Evolutionary conservation across 2,113 vertebrate genomes (phyloP).

Genomic region (Scytalopus superciliaris): DNA sequence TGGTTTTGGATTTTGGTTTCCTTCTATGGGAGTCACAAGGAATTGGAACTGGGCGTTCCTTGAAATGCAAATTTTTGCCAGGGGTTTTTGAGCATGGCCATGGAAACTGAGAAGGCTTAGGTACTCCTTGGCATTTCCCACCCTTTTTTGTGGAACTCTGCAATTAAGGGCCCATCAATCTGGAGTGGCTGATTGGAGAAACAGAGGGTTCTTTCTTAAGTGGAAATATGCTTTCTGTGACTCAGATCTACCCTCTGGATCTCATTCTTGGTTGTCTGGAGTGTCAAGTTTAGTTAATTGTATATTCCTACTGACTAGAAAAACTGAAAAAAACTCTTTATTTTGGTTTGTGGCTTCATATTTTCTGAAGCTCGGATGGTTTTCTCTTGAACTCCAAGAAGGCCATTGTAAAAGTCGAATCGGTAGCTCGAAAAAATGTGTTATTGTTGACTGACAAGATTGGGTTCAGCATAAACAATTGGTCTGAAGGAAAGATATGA

Average conservation of each 20-base stretch:
- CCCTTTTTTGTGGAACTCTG: conserved; percentile 39
- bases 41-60: conserved; percentile 44
- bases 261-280: conserved; percentile 48
- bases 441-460: conserved; percentile 62
- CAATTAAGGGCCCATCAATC: conserved; percentile 66
- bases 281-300: conserved; percentile 54
- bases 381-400: conserved; percentile 47
- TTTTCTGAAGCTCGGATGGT: conserved; percentile 37
- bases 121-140: conserved; percentile 46
- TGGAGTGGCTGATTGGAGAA: conserved; percentile 40
- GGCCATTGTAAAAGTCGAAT: conserved; percentile 10
- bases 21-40: neutral
- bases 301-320: conserved; percentile 19
- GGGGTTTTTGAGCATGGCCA: conserved; percentile 44
- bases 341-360: neutral
- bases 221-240: conserved; percentile 56
- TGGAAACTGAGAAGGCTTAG: conserved; percentile 45
- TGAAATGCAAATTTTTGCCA: conserved; percentile 62
- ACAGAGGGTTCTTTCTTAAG: conserved; percentile 46
- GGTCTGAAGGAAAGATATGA: conserved; percentile 43
- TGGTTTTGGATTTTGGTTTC: conserved; percentile 51
- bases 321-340: neutral
- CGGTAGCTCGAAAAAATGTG: conserved; percentile 29
- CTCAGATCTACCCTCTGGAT: conserved; percentile 52
- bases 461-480: conserved; percentile 61